Percentiles rank a stretch among this genome's conserved stretches.
Evolutionary conservation across 1,140 invertebrate species (phyloP).

Genomic region (Solenopsis invicta): DNA sequence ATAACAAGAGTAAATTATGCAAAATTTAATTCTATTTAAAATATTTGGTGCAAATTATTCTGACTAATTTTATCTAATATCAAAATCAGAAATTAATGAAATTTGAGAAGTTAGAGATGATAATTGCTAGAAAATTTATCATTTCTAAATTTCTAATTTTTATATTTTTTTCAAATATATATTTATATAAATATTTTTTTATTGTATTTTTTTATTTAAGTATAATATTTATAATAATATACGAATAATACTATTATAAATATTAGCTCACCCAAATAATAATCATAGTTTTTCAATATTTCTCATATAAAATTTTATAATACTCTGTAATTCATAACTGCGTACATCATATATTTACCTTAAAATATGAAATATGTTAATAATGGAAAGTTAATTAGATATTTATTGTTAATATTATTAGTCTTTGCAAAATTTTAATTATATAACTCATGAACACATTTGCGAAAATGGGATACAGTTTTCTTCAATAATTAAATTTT

Average conservation of each 20-base stretch:
- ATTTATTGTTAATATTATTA: conserved; percentile 10
- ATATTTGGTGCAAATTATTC: conserved; percentile 12
- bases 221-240: background rate
- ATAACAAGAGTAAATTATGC: conserved; percentile 2
- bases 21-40: background rate
- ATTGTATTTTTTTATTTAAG: background rate
- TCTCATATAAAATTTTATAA: conserved; percentile 19
- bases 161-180: background rate
- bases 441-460: background rate
- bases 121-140: background rate
- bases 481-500: background rate
- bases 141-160: background rate
- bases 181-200: background rate
- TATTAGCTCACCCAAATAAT: background rate
- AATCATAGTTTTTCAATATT: background rate
- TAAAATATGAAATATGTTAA: background rate
- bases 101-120: background rate
- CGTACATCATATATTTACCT: background rate
- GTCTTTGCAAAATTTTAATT: conserved; percentile 16
- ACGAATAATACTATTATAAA: background rate
- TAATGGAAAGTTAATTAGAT: conserved; percentile 34
- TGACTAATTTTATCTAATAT: background rate
- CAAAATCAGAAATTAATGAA: background rate
- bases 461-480: background rate
- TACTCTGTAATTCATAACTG: conserved; percentile 2